Percentiles rank a stretch among this genome's conserved stretches.
Conservation (phyloP, 2,888 invertebrate species). For the Mesodorylaimus sp. region DNA sequence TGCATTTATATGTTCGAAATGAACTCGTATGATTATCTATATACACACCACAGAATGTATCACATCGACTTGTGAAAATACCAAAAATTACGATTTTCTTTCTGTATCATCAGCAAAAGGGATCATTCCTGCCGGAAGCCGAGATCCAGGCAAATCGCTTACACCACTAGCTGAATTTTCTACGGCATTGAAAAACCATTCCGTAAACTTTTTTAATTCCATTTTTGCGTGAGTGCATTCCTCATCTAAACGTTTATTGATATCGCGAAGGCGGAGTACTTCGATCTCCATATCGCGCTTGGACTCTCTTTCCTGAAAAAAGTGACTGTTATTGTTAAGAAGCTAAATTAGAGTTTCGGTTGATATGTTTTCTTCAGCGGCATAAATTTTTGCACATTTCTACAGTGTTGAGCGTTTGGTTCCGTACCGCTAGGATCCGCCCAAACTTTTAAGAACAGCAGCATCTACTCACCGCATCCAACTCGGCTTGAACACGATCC, state of each 20-base stretch:
- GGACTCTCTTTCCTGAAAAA: conserved; percentile 25
- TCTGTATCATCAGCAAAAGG: no score
- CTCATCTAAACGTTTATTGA: conserved; percentile 66
- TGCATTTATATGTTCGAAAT: no score
- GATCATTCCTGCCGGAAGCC: no score
- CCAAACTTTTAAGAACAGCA: background rate
- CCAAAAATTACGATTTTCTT: no score
- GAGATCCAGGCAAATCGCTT: no score
- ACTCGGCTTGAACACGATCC: conserved; percentile 25
- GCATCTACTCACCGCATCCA: conserved; percentile 22
- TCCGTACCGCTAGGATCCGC: background rate
- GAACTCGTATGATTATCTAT: no score
- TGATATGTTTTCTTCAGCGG: no score
- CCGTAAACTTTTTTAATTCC: conserved; percentile 67
- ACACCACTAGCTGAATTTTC: background rate
- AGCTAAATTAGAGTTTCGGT: background rate
- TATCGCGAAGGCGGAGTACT: conserved; percentile 51
- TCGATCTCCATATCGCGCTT: conserved; percentile 34
- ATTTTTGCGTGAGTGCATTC: conserved; percentile 76
- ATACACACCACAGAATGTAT: no score
- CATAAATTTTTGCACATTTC: no score
- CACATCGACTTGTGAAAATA: no score
- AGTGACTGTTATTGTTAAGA: background rate
- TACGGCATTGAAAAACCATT: conserved; percentile 53
- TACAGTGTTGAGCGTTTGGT: no score